A percentile compares a stretch with the other conserved stretches of the same genome.
phyloP scores from a whole-genome alignment of 1,140 invertebrate genomes.

The Triops cancriformis region DNA sequence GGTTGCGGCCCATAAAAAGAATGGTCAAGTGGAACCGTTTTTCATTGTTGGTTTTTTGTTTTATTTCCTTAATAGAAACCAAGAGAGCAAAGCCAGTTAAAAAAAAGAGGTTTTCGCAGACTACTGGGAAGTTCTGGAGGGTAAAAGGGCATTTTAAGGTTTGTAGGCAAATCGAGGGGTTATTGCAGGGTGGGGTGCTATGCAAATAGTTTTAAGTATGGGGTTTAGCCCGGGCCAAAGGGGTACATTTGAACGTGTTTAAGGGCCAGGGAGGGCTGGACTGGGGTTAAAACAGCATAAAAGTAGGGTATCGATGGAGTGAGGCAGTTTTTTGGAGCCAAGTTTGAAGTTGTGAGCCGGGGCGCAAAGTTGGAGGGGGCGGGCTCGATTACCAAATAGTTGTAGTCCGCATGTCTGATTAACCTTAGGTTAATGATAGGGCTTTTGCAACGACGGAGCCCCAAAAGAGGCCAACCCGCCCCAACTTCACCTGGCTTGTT shows the following conservation, averaged over 20 bases:
- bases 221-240: not conserved
- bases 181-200: not conserved
- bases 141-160: not conserved
- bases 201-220: slow-evolving; percentile 4
- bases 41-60: too few relatives aligned
- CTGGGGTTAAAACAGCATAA: not conserved
- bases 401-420: slow-evolving; percentile 13
- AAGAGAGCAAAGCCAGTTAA: not conserved
- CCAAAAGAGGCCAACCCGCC: not conserved
- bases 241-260: not conserved
- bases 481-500: not conserved
- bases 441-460: not conserved
- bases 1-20: too few relatives aligned
- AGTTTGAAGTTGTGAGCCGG: not conserved
- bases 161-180: not conserved
- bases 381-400: slow-evolving; percentile 9
- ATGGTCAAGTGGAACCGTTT: too few relatives aligned
- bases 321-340: not conserved
- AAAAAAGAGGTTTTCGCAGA: not conserved
- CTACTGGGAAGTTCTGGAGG: not conserved
- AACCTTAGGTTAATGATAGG: slow-evolving; percentile 14
- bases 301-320: not conserved
- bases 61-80: too few relatives aligned
- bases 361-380: not conserved
- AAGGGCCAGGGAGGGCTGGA: not conserved